Evolutionary conservation across 2,113 vertebrate species (phyloP).

Genomic region (Balaenoptera acutorostrata): DNA sequence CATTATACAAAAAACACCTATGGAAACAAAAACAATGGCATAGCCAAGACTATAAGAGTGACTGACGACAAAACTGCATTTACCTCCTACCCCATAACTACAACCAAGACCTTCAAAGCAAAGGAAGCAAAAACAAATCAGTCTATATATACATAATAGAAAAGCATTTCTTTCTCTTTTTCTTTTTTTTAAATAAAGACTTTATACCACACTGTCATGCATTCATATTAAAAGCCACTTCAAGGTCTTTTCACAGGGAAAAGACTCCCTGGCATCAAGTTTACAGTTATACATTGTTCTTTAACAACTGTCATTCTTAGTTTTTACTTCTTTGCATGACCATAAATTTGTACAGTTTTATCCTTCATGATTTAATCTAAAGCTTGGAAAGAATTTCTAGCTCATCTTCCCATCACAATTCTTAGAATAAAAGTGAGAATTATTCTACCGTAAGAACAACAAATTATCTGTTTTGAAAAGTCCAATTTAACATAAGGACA

Average conservation of each 20-base stretch:
- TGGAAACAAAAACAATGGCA: neutral
- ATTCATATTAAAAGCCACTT: neutral
- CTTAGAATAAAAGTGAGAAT: constrained; percentile 18
- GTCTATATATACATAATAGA: neutral
- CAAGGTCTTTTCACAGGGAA: neutral
- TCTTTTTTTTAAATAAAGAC: too few species aligned
- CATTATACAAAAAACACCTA: neutral
- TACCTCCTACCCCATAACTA: neutral
- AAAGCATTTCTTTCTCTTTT: neutral
- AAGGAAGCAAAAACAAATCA: neutral
- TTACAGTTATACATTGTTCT: neutral
- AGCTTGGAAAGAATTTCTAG: neutral
- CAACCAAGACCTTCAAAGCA: neutral
- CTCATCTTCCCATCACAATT: neutral
- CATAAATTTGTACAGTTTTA: neutral
- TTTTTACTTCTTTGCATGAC: neutral
- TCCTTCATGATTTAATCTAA: neutral
- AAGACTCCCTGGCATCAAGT: neutral
- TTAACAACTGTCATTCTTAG: neutral
- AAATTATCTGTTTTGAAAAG: neutral
- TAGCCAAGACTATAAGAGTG: neutral
- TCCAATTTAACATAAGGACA: neutral
- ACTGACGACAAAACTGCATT: neutral
- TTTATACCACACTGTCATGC: neutral
- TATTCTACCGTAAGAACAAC: neutral